Evolutionary conservation across 1,140 invertebrate genomes (phyloP).

Genomic region (Heliconius eleuchia): DNA sequence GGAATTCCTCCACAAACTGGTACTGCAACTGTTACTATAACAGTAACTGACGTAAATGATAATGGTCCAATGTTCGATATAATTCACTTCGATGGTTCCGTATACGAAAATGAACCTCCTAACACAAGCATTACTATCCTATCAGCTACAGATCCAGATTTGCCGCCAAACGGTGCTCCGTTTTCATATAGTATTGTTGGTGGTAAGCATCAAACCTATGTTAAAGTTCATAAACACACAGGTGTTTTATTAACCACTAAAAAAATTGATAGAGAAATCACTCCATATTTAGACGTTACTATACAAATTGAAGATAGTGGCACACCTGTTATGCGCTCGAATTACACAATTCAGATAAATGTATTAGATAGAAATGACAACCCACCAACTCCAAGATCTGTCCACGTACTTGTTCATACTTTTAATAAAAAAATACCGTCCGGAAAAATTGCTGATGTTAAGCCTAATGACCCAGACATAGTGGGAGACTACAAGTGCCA

Average conservation of each 20-base stretch:
- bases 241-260: conserved; percentile 90
- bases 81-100: conserved; percentile 86
- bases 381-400: conserved; percentile 91
- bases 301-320: conserved; percentile 96
- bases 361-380: conserved; percentile 96
- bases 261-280: conserved; percentile 91
- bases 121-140: conserved; percentile 93
- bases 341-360: conserved; percentile 88
- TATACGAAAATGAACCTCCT: conserved; percentile 93
- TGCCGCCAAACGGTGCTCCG: conserved; percentile 95
- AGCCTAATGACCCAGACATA: conserved; percentile 94
- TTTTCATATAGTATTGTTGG: conserved; percentile 92
- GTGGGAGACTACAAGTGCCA: conserved; percentile 94
- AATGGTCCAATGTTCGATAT: conserved; percentile 93
- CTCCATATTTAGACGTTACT: conserved; percentile 87
- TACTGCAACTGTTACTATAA: conserved; percentile 89
- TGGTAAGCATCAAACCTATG: conserved; percentile 88
- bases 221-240: conserved; percentile 89
- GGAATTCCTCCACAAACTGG: conserved; percentile 94
- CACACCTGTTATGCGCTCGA: conserved; percentile 89
- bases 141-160: conserved; percentile 92
- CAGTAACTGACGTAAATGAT: conserved; percentile 94
- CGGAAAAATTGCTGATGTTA: conserved; percentile 94
- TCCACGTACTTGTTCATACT: conserved; percentile 90
- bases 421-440: conserved; percentile 87